Evolutionary conservation across 2,888 invertebrate genomes (phyloP).

Genomic region (Aelia acuminata): DNA sequence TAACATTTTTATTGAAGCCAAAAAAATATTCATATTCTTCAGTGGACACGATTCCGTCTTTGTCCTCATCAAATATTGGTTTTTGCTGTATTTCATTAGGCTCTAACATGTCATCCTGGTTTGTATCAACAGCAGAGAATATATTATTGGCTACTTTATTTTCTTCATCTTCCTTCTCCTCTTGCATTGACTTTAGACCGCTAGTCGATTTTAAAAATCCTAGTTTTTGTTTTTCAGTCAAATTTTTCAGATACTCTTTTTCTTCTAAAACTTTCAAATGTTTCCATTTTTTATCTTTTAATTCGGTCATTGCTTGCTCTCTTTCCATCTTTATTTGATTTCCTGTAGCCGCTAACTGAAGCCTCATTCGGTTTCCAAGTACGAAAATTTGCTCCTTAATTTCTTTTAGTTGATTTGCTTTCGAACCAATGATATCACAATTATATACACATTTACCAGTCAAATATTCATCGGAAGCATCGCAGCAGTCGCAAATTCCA

Average conservation of each 20-base stretch:
- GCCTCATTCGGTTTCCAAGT: background rate
- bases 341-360: background rate
- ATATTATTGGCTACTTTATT: background rate
- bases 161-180: background rate
- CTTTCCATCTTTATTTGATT: background rate
- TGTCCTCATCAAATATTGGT: background rate
- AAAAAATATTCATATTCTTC: constrained; percentile 10
- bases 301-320: background rate
- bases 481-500: constrained; percentile 94
- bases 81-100: background rate
- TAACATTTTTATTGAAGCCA: background rate
- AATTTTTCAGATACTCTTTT: background rate
- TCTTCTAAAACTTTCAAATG: background rate
- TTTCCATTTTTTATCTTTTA: background rate
- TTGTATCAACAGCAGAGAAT: constrained; percentile 23
- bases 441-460: constrained; percentile 79
- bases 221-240: background rate
- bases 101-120: background rate
- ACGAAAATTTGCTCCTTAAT: constrained; percentile 74
- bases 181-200: background rate
- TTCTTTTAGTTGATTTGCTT: constrained; percentile 82
- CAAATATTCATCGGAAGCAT: constrained; percentile 90
- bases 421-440: constrained; percentile 85
- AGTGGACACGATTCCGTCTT: background rate
- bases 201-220: background rate